Evolutionary conservation across 1,140 invertebrate genomes (phyloP), one percentile per base, ranked within the genome.

Genomic region (Hyposmocoma kahamanoa): DNA sequence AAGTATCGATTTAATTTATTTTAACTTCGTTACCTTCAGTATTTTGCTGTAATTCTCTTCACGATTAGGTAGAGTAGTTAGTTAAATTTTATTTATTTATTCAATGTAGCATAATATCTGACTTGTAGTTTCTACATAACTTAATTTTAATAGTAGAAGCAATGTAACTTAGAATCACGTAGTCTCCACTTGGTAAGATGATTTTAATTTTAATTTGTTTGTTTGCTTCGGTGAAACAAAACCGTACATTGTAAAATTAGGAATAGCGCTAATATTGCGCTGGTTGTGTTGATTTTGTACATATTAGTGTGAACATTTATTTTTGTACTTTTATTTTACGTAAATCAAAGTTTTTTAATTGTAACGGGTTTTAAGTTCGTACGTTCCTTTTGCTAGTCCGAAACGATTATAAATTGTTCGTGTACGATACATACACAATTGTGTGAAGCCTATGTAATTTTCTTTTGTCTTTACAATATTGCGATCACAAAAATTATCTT

Each of bases 1-100:
- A n/a, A n/a, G n/a, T n/a, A n/a, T n/a, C n/a, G n/a, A n/a, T n/a
- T n/a, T n/a, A n/a, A n/a, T 59, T 61, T 54, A 48, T 62, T 55
- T 67, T 58, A 9, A 22, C 51, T 56, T 66, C 56, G 42, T 74
- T 72, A 74, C 68, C 67, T 62, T 80, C 79, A 82, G 78, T 83
- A 84, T 84, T 82, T 75, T 69, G 59, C 62, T 64, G 69, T 66
- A 69, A 73, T 71, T 70, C 67, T 77, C 72, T 66, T 71, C 64
- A 67, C 50, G 43, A 60, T 72, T 80, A 81, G 67, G 55, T 78
- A 80, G 66, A 57, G 41, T 76, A 72, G 59, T 80, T 84, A 83
- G 70, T 78, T 74, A 75, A 74, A 70, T 69, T 56, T 77, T 66
- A 80, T 79, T 84, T 79, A 82, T 82, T 82, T 82, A 78, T 83